Evolutionary conservation across 2,113 vertebrate genomes (phyloP).

Genomic region (Gallinago media): DNA sequence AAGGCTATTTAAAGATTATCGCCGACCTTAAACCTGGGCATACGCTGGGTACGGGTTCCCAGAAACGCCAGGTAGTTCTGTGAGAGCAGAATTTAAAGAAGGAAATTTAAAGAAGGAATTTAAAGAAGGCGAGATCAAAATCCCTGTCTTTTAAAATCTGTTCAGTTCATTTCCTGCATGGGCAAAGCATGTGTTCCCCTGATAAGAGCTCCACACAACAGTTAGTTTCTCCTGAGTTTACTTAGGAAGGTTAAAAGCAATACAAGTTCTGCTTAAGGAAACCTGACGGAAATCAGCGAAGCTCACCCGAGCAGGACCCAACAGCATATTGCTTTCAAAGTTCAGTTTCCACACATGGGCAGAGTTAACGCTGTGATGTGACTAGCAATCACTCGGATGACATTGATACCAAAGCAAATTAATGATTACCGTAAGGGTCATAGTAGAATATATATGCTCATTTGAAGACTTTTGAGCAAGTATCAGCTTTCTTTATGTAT

Average conservation of each 20-base stretch:
- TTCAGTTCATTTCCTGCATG: not conserved
- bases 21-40: too few relatives aligned
- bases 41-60: too few relatives aligned
- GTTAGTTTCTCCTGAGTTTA: not conserved
- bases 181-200: not conserved
- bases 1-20: too few relatives aligned
- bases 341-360: not conserved
- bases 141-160: not conserved
- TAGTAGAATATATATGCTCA: not conserved
- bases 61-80: not conserved
- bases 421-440: not conserved
- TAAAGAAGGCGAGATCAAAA: constrained; percentile 8
- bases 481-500: not conserved
- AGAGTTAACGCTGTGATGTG: not conserved
- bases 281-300: not conserved
- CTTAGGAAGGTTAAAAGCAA: not conserved
- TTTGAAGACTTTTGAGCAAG: not conserved
- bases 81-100: not conserved
- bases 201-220: not conserved
- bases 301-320: not conserved
- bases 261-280: not conserved
- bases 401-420: not conserved
- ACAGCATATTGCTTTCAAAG: not conserved
- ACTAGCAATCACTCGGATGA: not conserved
- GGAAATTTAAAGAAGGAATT: not conserved